Base-by-base conservation (phyloP, 2,888 invertebrate species). In the Barypeithes pellucidus region DNA sequence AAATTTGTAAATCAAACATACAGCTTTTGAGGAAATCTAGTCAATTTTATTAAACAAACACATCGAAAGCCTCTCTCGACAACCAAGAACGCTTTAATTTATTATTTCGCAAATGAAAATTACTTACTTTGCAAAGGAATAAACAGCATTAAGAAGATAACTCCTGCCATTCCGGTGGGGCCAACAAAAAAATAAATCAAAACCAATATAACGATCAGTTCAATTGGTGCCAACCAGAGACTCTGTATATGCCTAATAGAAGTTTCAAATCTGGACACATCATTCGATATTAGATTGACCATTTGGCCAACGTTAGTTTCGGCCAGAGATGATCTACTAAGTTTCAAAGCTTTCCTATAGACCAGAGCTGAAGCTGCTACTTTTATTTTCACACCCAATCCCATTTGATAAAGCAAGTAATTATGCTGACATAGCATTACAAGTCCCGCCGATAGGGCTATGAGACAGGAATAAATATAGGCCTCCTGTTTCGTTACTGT, bases 351-450 rank as follows among this genome's bases (percentile, higher is more conserved):
- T 67, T 79, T 79, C 54, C 95, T 90, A 83, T 95, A 96, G 71
- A 97, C 91, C 29, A 96, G 87, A 0, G 94, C 92, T 81, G 95
- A 95, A 81, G 93, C 92, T 0, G 94, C 94, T 0, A 96, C 90
- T 12, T 95, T 87, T 82, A 95, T 89, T 85, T 93, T 91, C 94
- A 95, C 94, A 57, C 96, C 95, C 85, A 94, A 89, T 80, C 94
- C 92, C 67, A 93, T 88, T 14, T 94, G 90, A 14, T 91, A 92
- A 88, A 96, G 91, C 91, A 96, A 95, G 83, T 94, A 96, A 0
- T 95, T 95, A 86, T 98, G 85, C n/a, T 73, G 73, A 14, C 80
- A 72, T 4, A 95, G 87, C 24, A 95, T 91, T 18, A 71, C 67
- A 9, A 70, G 2, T 3, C 76, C 43, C 16, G 75, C 18, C 14